Base-by-base conservation (phyloP, 2,888 invertebrate genomes). In the Scaptodrosophila latifasciaeformis region DNA sequence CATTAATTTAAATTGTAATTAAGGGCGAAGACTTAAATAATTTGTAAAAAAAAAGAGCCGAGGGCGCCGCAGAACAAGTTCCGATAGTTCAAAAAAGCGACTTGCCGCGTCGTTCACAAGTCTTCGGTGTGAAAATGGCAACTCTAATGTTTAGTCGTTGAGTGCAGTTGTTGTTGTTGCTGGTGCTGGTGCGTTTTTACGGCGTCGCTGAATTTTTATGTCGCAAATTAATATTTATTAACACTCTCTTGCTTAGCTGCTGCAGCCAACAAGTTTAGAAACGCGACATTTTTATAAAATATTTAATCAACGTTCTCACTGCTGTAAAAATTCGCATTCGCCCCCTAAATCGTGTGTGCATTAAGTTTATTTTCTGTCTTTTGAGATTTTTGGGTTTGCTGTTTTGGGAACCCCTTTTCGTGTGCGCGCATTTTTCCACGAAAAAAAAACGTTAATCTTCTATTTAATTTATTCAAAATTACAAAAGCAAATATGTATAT, bases 391-490 rank as follows among this genome's bases (percentile, higher is more conserved):
- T 62, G 70, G n/a, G n/a, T n/a, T n/a, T 65, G 31, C 7, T 10
- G 3, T 12, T 7, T 31, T 31, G 31, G 9, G n/a, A n/a, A n/a
- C n/a, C n/a, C 12, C 7, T 31, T 31, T n/a, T 31, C 12, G 31
- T 31, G 9, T 27, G 65, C 55, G 54, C 62, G 67, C 62, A 70
- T 59, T 66, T 66, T 51, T 48, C 21, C 62, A 62, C 56, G 69
- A 37, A 59, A 70, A n/a, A n/a, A 17, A 67, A 69, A 63, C 59
- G 57, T 70, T 63, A 63, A 67, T 63, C 62, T 65, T 66, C 12
- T 59, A 12, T 43, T 67, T 67, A 67, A 67, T 70, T 70, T 67
- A 70, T 67, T 70, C 67, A 70, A 62, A 67, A 60, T 59, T 58
- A 52, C 67, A 67, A 67, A 48, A 58, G 53, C 59, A 57, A 59